A percentile compares a stretch with the other conserved stretches of the same genome.
Conservation (phyloP, 2,797 vertebrate species). For the Crocidura indochinensis region DNA sequence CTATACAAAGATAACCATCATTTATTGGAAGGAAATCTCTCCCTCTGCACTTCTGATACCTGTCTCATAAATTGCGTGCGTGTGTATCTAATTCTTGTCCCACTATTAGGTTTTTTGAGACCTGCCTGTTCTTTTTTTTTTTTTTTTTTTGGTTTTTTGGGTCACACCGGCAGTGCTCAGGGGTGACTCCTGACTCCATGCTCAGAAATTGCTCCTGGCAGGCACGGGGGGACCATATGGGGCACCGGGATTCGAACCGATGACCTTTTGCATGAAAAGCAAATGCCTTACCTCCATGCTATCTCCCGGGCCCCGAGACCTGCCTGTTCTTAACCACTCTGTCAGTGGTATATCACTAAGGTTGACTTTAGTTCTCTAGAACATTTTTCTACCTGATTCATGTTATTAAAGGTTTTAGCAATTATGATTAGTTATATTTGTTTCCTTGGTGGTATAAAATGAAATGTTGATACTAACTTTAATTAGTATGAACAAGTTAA, state of each 20-base stretch:
- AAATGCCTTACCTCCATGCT: too few species aligned
- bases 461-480: neutral
- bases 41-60: neutral
- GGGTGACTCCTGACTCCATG: too few species aligned
- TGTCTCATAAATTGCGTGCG: neutral
- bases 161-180: too few species aligned
- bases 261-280: too few species aligned
- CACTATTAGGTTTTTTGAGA: neutral
- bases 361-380: slow-evolving; percentile 5
- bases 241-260: too few species aligned
- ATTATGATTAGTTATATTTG: neutral
- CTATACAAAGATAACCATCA: neutral
- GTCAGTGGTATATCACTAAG: too few species aligned
- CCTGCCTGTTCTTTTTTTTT: neutral
- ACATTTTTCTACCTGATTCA: neutral
- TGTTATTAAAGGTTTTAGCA: slow-evolving; percentile 55
- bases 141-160: too few species aligned
- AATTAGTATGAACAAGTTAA: slow-evolving; percentile 24
- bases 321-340: neutral
- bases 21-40: neutral
- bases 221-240: too few species aligned
- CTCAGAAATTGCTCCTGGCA: too few species aligned
- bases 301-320: too few species aligned
- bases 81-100: neutral
- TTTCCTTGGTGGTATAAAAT: slow-evolving; percentile 22